Percentiles rank a stretch among this genome's conserved stretches.
Conservation (phyloP, 2,888 invertebrate genomes). For the Eulithis prunata region DNA sequence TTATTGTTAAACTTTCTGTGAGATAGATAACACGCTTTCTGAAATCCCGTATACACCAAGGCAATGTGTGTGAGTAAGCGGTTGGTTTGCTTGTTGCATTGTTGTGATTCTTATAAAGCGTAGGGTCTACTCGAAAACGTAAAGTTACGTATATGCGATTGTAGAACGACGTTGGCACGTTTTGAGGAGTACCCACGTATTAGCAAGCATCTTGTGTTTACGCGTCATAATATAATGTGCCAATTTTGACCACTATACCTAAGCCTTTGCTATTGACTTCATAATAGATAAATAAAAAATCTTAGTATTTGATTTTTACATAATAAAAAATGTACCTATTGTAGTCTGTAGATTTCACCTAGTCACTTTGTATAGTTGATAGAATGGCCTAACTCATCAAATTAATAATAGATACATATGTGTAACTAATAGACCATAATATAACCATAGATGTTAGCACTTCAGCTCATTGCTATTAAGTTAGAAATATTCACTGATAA, state of each 20-base stretch:
- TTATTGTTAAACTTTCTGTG: too few relatives aligned
- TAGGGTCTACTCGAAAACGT: too few relatives aligned
- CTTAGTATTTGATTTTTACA: background rate
- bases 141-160: too few relatives aligned
- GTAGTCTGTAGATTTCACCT: slow-evolving; percentile 9
- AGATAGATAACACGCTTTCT: too few relatives aligned
- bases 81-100: too few relatives aligned
- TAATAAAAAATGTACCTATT: slow-evolving; percentile 4
- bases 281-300: background rate
- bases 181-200: too few relatives aligned
- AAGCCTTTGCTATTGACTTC: slow-evolving; percentile 4
- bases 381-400: background rate
- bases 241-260: slow-evolving; percentile 6
- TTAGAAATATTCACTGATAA: background rate
- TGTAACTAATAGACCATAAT: background rate
- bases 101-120: too few relatives aligned
- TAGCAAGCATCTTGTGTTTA: background rate
- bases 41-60: too few relatives aligned
- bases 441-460: background rate
- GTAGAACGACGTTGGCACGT: too few relatives aligned
- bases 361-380: slow-evolving; percentile 8
- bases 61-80: too few relatives aligned
- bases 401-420: slow-evolving; percentile 1
- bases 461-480: background rate
- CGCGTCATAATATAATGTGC: slow-evolving; percentile 3